A percentile compares a stretch with the other conserved stretches of the same genome.
These are phyloP conservation scores for Alouatta palliata DNA, from an alignment of 2,113 vertebrate species.

Conservation along the genomic window DNA sequence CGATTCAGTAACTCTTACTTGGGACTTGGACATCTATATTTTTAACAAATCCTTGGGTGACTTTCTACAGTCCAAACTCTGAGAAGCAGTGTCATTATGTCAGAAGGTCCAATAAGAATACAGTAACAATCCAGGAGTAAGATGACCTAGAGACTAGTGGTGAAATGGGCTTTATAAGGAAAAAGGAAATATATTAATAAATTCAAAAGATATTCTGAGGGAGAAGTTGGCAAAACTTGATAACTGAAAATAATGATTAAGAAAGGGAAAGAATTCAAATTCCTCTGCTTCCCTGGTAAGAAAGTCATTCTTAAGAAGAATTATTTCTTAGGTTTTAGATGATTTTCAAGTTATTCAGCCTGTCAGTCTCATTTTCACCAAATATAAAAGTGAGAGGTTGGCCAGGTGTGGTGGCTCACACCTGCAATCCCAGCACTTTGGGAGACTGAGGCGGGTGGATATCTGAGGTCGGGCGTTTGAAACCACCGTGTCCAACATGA, in stretches of 20 bases:
- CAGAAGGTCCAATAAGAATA: neutral
- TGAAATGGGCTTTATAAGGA: neutral
- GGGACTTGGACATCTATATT: neutral
- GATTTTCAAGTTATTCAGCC: neutral
- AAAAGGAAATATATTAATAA: neutral
- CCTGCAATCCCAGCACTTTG: too few species aligned
- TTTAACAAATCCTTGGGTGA: neutral
- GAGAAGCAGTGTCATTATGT: neutral
- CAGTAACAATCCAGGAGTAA: neutral
- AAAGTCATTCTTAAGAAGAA: neutral
- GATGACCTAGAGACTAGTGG: too few species aligned
- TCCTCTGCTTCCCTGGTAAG: neutral
- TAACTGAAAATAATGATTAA: neutral
- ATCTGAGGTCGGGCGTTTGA: too few species aligned
- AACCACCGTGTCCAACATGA: too few species aligned
- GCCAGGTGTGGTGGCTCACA: too few species aligned
- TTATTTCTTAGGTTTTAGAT: neutral
- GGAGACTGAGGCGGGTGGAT: too few species aligned
- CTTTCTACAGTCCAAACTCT: neutral
- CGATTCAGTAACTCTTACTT: neutral
- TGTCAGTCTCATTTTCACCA: neutral
- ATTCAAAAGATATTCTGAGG: constrained; percentile 10
- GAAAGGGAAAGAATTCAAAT: neutral
- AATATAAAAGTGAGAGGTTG: neutral
- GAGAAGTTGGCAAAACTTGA: constrained; percentile 17